Percentiles rank a stretch among this genome's conserved stretches.
phyloP scores from a whole-genome alignment of 2,888 invertebrate genomes.

The Hyalella azteca region DNA sequence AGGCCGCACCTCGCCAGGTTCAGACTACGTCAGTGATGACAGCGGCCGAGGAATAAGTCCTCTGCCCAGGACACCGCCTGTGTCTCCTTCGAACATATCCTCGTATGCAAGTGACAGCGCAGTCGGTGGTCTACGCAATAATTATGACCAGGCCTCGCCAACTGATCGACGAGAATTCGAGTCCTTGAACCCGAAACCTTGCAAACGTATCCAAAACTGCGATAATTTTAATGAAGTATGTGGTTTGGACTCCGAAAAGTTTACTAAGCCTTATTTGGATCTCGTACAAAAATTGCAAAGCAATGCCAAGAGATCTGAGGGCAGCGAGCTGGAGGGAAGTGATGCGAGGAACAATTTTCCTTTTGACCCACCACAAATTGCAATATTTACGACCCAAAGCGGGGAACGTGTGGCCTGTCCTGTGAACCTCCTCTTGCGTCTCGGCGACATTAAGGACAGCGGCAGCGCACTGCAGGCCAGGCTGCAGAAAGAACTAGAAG shows the following conservation, averaged over 20 bases:
- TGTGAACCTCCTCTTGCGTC: conserved; percentile 43
- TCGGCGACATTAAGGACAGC: conserved; percentile 7
- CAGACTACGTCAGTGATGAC: conserved; percentile 57
- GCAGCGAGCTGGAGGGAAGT: background rate
- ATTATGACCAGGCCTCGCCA: too few species aligned
- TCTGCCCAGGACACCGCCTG: conserved; percentile 51
- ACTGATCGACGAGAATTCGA: background rate
- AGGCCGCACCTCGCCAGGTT: conserved; percentile 46
- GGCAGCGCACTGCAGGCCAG: background rate
- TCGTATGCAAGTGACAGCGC: background rate
- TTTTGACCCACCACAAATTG: background rate
- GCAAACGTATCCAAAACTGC: background rate
- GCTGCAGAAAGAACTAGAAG: conserved; percentile 25
- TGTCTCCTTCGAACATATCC: conserved; percentile 38
- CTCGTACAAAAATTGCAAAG: background rate
- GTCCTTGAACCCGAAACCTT: background rate
- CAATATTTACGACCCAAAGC: conserved; percentile 50
- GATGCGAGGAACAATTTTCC: background rate
- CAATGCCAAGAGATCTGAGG: background rate
- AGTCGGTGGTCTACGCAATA: too few species aligned
- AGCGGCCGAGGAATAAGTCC: conserved; percentile 55
- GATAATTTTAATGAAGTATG: background rate
- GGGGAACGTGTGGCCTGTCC: conserved; percentile 53
- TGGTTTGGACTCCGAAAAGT: background rate
- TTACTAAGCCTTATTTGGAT: background rate